Percentiles rank a stretch among this genome's conserved stretches.
Evolutionary conservation across 2,888 invertebrate genomes (phyloP).

Genomic region (Perdita meconis): DNA sequence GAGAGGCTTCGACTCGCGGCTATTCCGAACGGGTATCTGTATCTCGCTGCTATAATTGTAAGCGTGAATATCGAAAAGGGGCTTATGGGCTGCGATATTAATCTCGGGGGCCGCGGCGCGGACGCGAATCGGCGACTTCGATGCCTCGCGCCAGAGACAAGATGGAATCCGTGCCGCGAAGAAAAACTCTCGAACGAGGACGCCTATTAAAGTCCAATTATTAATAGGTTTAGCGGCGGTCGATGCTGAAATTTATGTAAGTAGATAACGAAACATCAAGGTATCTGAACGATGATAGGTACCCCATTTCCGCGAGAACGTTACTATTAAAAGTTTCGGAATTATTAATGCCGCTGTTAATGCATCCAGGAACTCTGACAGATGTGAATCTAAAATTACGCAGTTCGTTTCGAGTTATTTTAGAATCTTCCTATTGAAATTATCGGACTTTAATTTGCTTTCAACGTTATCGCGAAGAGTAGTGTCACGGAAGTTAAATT

Average conservation of each 20-base stretch:
- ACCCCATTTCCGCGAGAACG: too few relatives aligned
- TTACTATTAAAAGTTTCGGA: too few relatives aligned
- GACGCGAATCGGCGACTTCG: conserved; percentile 71
- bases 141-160: conserved; percentile 68
- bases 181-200: conserved; percentile 45
- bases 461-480: too few relatives aligned
- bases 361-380: too few relatives aligned
- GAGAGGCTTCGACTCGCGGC: conserved; percentile 64
- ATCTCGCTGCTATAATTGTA: conserved; percentile 47
- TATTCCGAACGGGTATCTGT: conserved; percentile 47
- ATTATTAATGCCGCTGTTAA: too few relatives aligned
- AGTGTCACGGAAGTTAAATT: too few relatives aligned
- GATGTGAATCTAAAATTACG: too few relatives aligned
- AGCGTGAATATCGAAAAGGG: conserved; percentile 62
- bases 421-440: too few relatives aligned
- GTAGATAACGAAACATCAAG: background rate
- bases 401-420: too few relatives aligned
- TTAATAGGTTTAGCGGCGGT: background rate
- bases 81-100: conserved; percentile 58
- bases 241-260: background rate
- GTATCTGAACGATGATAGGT: background rate
- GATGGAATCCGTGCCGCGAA: conserved; percentile 45
- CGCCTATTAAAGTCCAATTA: background rate
- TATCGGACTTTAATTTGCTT: too few relatives aligned
- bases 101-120: conserved; percentile 56